A percentile compares a stretch with the other conserved stretches of the same genome.
These are phyloP conservation scores for Drosophila neocordata DNA, from an alignment of 1,140 invertebrate species.

Conservation along the genomic window DNA sequence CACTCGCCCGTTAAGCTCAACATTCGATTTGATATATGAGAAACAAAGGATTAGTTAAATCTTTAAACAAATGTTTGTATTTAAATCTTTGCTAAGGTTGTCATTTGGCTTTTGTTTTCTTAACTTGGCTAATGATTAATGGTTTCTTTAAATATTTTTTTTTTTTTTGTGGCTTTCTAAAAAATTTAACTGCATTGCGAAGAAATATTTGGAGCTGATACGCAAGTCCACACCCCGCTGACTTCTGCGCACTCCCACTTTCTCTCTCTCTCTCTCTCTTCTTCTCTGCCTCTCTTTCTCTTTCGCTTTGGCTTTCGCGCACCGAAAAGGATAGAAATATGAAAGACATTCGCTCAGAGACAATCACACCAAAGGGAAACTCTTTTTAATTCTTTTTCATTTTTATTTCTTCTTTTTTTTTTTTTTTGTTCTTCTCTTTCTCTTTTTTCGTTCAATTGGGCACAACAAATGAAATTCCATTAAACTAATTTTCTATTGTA, in stretches of 20 bases:
- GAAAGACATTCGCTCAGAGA: constrained; percentile 15
- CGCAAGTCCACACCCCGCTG: constrained; percentile 11
- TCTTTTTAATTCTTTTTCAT: constrained; percentile 9
- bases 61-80: too few species aligned
- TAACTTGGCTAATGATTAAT: background rate
- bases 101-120: background rate
- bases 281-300: constrained; percentile 14
- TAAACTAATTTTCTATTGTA: constrained; percentile 16
- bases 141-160: background rate
- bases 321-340: constrained; percentile 20
- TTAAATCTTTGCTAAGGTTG: background rate
- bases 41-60: background rate
- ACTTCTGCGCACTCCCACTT: constrained; percentile 12
- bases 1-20: constrained; percentile 20
- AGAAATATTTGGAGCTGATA: background rate
- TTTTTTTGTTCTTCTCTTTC: constrained; percentile 1
- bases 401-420: constrained; percentile 1
- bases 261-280: background rate
- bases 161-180: background rate
- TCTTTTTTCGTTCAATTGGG: constrained; percentile 28
- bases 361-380: constrained; percentile 30
- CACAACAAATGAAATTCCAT: constrained; percentile 53
- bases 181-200: background rate
- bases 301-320: constrained; percentile 6
- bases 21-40: background rate